Percentiles rank a stretch among this genome's conserved stretches.
Conservation (phyloP, 2,888 invertebrate genomes). For the Drosophila diplacantha region DNA sequence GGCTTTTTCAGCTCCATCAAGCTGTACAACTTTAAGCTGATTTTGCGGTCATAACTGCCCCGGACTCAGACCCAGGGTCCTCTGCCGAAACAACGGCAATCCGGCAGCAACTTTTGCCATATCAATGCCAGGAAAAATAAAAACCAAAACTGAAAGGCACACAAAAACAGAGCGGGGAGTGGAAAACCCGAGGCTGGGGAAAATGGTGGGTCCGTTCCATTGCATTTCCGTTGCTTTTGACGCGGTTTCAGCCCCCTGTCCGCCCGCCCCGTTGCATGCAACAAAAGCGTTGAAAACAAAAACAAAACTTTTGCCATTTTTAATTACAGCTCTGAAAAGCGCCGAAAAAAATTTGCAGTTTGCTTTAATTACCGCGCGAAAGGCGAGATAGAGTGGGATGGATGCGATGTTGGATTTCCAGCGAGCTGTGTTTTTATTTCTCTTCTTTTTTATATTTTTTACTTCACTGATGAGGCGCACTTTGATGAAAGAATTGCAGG, state of each 20-base stretch:
- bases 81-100: slow-evolving; percentile 39
- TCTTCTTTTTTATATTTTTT: slow-evolving; percentile 21
- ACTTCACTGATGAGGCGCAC: slow-evolving; percentile 65
- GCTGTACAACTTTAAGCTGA: slow-evolving; percentile 33
- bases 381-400: slow-evolving; percentile 12
- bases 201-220: slow-evolving; percentile 46
- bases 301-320: slow-evolving; percentile 62
- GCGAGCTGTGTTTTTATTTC: slow-evolving; percentile 2
- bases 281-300: slow-evolving; percentile 34
- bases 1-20: slow-evolving; percentile 36
- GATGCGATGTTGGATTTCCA: slow-evolving; percentile 2
- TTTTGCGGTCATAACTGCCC: slow-evolving; percentile 39
- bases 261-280: slow-evolving; percentile 46
- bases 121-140: slow-evolving; percentile 58
- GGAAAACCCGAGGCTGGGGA: slow-evolving; percentile 28
- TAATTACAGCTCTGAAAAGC: slow-evolving; percentile 70
- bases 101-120: slow-evolving; percentile 50
- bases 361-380: slow-evolving; percentile 66
- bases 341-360: slow-evolving; percentile 64
- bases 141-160: slow-evolving; percentile 9
- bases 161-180: slow-evolving; percentile 12
- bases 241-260: slow-evolving; percentile 58
- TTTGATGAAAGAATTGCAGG: slow-evolving; percentile 68
- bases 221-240: slow-evolving; percentile 70
- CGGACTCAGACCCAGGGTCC: neutral